These are phyloP conservation scores for Aegotheles bennettii DNA, from an alignment of 2,113 vertebrate genomes.

Conservation along the genomic window DNA sequence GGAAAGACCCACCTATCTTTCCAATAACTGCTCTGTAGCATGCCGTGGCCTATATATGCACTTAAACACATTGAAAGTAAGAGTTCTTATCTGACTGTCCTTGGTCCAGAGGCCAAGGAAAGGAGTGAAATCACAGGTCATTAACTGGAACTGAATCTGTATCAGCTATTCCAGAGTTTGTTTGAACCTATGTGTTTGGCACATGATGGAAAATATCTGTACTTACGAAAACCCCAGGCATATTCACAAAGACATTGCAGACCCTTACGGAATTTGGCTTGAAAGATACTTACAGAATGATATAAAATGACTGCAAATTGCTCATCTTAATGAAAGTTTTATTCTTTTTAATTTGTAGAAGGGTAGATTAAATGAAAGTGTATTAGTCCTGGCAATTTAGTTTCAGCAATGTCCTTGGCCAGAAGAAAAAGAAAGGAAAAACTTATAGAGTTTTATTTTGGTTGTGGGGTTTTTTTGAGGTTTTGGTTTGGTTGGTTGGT, in stretches of 20 bases:
- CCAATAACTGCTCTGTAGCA: background rate
- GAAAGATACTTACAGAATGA: background rate
- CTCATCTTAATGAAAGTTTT: background rate
- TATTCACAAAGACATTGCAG: background rate
- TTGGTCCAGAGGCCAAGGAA: background rate
- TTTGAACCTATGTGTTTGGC: background rate
- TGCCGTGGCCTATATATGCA: background rate
- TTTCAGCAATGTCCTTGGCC: background rate
- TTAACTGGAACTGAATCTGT: background rate
- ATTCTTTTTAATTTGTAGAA: background rate
- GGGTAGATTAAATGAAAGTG: background rate
- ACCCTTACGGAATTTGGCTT: background rate
- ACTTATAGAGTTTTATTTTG: accelerated
- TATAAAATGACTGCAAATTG: background rate
- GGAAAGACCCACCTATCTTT: background rate
- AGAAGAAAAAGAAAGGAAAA: background rate
- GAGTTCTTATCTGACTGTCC: background rate
- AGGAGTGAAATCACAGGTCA: background rate
- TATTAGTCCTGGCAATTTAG: background rate
- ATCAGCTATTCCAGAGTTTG: background rate
- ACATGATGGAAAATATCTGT: background rate
- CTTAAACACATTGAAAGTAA: background rate
- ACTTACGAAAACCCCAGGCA: too few species aligned
- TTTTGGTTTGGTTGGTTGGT: background rate
- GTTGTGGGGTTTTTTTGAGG: too few species aligned